Evolutionary conservation across 2,888 invertebrate genomes (phyloP).

Genomic region (Macaria notata): DNA sequence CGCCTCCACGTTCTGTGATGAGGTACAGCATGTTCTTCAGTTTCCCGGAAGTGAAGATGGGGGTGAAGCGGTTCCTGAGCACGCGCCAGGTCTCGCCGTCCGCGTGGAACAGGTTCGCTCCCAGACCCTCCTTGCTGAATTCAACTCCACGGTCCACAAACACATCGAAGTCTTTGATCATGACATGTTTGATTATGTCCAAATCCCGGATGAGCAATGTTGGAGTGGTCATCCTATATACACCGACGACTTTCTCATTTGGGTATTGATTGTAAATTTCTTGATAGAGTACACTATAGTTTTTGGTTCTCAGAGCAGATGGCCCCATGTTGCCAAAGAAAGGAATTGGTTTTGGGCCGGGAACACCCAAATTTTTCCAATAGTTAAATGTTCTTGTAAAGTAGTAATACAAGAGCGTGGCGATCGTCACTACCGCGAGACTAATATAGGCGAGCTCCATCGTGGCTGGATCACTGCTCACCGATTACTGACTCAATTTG

Average conservation of each 20-base stretch:
- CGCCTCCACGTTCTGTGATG: conserved; percentile 45
- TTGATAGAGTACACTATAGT: conserved; percentile 34
- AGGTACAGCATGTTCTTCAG: conserved; percentile 58
- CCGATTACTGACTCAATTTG: not conserved
- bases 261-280: conserved; percentile 48
- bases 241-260: conserved; percentile 55
- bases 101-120: conserved; percentile 52
- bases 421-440: conserved; percentile 21
- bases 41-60: conserved; percentile 59
- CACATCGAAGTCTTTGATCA: conserved; percentile 57
- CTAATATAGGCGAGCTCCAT: conserved; percentile 23
- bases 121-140: conserved; percentile 48
- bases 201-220: conserved; percentile 51
- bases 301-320: conserved; percentile 37
- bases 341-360: conserved; percentile 43
- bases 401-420: conserved; percentile 39
- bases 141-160: conserved; percentile 53
- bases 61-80: conserved; percentile 49
- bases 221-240: conserved; percentile 53
- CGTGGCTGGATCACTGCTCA: not conserved
- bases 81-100: conserved; percentile 54
- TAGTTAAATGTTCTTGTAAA: conserved; percentile 50
- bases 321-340: conserved; percentile 51
- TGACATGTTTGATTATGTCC: conserved; percentile 53
- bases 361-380: conserved; percentile 49